Evolutionary conservation across 2,113 vertebrate genomes (phyloP).

Genomic region (Eudorcas thomsonii): DNA sequence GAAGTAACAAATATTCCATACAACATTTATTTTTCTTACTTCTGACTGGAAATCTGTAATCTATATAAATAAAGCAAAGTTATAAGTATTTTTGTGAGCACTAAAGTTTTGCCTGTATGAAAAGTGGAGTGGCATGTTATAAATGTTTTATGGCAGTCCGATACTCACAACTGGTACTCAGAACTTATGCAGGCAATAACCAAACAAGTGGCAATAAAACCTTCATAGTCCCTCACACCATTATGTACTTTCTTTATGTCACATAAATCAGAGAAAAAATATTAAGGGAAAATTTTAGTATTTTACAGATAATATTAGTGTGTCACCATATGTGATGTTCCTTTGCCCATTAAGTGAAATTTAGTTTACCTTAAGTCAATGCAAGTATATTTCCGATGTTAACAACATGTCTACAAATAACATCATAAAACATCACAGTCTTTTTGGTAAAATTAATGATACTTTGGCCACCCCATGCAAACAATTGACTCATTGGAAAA

Average conservation of each 20-base stretch:
- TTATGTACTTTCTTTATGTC: slow-evolving; percentile 53
- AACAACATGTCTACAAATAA: background rate
- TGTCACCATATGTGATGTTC: background rate
- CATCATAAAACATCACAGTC: background rate
- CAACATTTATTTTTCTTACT: slow-evolving; percentile 51
- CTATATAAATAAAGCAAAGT: background rate
- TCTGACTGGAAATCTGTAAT: background rate
- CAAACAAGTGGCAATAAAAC: slow-evolving; percentile 51
- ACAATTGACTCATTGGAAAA: background rate
- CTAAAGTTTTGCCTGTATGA: slow-evolving; percentile 29
- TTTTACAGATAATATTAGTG: slow-evolving; percentile 32
- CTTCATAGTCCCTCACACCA: background rate
- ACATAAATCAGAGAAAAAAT: slow-evolving; percentile 43
- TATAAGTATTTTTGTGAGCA: slow-evolving; percentile 18
- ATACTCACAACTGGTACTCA: background rate
- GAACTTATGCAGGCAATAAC: slow-evolving; percentile 5
- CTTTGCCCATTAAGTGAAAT: slow-evolving; percentile 26
- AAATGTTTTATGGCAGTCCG: slow-evolving; percentile 58
- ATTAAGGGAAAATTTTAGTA: slow-evolving; percentile 21
- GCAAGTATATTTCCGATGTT: slow-evolving; percentile 3
- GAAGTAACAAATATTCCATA: slow-evolving; percentile 44
- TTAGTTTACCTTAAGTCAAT: slow-evolving; percentile 12
- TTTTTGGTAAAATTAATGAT: background rate
- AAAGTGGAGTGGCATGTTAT: background rate
- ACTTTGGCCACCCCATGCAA: background rate